Evolutionary conservation across 2,113 vertebrate species (phyloP).

Genomic region (Silurus glanis): DNA sequence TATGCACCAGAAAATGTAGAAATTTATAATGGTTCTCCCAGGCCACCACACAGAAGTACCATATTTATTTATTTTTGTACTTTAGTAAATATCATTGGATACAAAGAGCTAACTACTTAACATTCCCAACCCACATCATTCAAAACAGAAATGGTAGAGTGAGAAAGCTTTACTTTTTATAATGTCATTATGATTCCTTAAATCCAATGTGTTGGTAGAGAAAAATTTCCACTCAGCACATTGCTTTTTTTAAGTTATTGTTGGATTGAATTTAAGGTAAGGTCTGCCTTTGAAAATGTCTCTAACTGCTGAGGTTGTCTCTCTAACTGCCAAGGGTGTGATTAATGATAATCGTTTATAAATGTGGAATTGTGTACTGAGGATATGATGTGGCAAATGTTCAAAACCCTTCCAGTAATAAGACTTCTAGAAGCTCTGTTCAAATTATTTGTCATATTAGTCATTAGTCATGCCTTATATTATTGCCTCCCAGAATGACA

Average conservation of each 20-base stretch:
- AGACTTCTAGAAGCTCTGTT: slow-evolving; percentile 24
- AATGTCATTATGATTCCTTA: not conserved
- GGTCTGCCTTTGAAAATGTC: slow-evolving; percentile 47
- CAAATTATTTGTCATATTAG: slow-evolving; percentile 15
- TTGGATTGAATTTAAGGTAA: slow-evolving; percentile 50
- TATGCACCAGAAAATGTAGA: not conserved
- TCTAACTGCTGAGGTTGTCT: slow-evolving; percentile 35
- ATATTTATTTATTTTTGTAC: not conserved
- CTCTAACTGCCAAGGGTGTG: slow-evolving; percentile 32
- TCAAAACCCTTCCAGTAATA: slow-evolving; percentile 25
- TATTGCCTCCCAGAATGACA: not conserved
- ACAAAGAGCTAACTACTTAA: not conserved
- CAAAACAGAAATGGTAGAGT: not conserved
- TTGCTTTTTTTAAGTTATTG: slow-evolving; percentile 45
- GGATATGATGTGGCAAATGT: slow-evolving; percentile 51
- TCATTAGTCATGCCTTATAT: not conserved
- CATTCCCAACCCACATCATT: not conserved
- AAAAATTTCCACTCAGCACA: slow-evolving; percentile 36
- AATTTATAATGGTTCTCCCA: not conserved
- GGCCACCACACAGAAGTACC: not conserved
- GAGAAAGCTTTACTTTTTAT: not conserved
- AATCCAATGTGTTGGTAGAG: slow-evolving; percentile 29
- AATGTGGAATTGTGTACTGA: slow-evolving; percentile 49
- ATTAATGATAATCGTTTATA: slow-evolving; percentile 50
- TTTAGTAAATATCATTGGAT: not conserved